Conservation (phyloP, 2,113 vertebrate genomes). For the Riparia riparia region DNA sequence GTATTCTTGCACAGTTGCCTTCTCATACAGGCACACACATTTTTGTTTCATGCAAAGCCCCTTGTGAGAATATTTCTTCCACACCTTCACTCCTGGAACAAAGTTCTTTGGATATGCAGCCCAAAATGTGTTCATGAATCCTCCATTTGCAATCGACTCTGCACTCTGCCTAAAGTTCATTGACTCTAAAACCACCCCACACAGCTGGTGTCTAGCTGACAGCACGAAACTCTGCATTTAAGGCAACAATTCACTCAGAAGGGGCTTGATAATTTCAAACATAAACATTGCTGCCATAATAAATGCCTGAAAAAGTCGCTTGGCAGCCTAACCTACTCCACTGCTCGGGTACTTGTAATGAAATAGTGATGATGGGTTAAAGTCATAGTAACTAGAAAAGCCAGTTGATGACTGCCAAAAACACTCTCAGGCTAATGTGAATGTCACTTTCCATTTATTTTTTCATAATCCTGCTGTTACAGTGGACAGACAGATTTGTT, state of each 20-base stretch:
- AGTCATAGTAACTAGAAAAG: constrained; percentile 39
- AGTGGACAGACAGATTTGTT: constrained; percentile 36
- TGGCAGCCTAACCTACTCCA: constrained; percentile 8
- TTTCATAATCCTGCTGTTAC: constrained; percentile 57
- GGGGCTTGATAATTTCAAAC: constrained; percentile 32
- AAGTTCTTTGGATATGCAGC: not conserved
- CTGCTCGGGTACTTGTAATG: constrained; percentile 5
- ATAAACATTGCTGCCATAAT: constrained; percentile 41
- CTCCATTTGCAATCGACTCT: not conserved
- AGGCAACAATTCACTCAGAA: not conserved
- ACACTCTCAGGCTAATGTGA: constrained; percentile 2
- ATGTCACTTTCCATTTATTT: constrained; percentile 64
- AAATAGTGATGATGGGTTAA: constrained; percentile 49
- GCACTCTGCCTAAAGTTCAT: not conserved
- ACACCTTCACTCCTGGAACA: not conserved
- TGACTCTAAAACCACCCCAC: not conserved
- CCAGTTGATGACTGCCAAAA: constrained; percentile 41
- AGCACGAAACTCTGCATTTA: not conserved
- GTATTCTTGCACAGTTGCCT: not conserved
- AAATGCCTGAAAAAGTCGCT: constrained; percentile 30
- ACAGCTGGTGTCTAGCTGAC: not conserved
- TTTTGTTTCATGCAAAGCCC: not conserved
- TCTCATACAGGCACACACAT: not conserved
- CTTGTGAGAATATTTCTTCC: not conserved
- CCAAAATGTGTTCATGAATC: rapidly evolving